Base-by-base conservation (phyloP, 2,797 vertebrate species). In the Sitta carolinensis region DNA sequence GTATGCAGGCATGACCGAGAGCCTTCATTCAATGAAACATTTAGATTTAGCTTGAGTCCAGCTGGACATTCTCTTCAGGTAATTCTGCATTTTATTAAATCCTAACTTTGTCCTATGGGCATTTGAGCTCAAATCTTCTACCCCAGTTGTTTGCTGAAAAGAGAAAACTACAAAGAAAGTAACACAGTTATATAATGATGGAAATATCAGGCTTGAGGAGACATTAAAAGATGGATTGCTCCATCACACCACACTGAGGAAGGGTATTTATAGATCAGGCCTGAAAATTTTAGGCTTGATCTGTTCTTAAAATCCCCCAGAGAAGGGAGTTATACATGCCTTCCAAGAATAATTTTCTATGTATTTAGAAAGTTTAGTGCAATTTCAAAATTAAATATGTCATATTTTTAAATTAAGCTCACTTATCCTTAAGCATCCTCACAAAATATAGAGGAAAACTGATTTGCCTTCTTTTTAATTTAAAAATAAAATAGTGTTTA, bases 11-110 rank as follows among this genome's bases (percentile, higher is more conserved):
- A 99, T 83, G 99, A 99, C 97, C 97, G 99, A 93, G 99, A 99
- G 75, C 99, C 99, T 75, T 99, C 99, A 0, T 99, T 99, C 96
- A 99, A 99, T 43, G 99, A 99, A 98, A 99, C 99, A 1, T 99
- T 99, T 97, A 98, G 99, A 93, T 99, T 99, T 97, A 99, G 98
- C 64, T 98, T 99, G 87, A 99, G 99, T 97, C 99, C 99, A 58
- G 98, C 99, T 10, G 99, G 99, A 82, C 99, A 99, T 97, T 99
- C 99, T 79, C 98, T 99, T 95, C 99, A 99, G 98, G 99, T 99
- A 97, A 95, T 78, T 82, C 34, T 92, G 6, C 30, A 68, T 91
- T 67, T 91, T 87, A 83, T 88, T 82, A 47, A 94, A 81, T 55
- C 29, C 5, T 92, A 32, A 81, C 81, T 90, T 87, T 82, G 38